Conservation (phyloP, 2,888 invertebrate genomes). For the Brenthis ino region DNA sequence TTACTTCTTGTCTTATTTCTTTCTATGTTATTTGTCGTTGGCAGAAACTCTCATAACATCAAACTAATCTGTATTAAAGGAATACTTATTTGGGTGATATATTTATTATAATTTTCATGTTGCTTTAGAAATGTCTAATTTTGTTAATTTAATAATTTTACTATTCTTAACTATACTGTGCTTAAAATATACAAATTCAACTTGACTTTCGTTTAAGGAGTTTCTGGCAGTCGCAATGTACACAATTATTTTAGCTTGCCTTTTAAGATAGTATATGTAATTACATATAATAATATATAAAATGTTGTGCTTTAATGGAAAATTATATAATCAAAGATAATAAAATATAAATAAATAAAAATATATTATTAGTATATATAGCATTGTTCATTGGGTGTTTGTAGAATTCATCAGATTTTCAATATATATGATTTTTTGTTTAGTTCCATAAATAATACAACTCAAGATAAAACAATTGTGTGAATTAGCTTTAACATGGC, state of each 20-base stretch:
- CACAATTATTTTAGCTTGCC: slow-evolving; percentile 63
- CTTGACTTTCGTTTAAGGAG: slow-evolving; percentile 28
- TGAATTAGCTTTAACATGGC: slow-evolving; percentile 33
- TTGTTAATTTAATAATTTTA: no score
- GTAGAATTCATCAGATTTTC: background rate
- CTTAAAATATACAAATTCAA: no score
- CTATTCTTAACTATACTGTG: no score
- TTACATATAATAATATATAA: background rate
- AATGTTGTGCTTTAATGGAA: background rate
- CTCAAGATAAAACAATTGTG: slow-evolving; percentile 61
- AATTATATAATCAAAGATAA: background rate
- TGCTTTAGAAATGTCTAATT: no score
- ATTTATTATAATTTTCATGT: background rate
- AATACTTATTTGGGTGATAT: background rate
- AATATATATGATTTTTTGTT: background rate
- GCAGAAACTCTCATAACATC: slow-evolving; percentile 55
- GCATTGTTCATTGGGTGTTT: background rate
- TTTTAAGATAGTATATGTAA: slow-evolving; percentile 8
- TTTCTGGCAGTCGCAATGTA: slow-evolving; percentile 61
- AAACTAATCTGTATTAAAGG: background rate
- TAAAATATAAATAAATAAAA: background rate
- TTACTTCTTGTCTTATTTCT: slow-evolving; percentile 53
- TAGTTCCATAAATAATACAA: background rate
- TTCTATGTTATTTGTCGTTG: slow-evolving; percentile 58
- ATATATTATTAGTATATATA: background rate